Base-by-base conservation (phyloP, 35 echinoderm and acorn worm genomes). In the Holothuria glaberrima region DNA sequence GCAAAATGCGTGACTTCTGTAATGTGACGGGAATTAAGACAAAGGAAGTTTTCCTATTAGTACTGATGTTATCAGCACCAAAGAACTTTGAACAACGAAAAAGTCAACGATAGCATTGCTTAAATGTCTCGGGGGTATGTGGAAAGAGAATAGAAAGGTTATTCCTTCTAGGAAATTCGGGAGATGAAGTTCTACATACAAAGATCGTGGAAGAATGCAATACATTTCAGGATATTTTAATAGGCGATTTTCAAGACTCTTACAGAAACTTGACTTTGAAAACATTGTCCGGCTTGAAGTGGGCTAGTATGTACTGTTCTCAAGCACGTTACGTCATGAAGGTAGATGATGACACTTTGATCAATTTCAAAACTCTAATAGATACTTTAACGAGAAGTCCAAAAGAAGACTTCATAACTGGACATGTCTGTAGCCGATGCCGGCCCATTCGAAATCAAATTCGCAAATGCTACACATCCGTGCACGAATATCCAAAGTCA, bases 241-340 rank as follows among this genome's bases (percentile, higher is more conserved):
- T 90, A 88, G 88, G 83, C 20, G 91, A 97, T 46, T 97, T 97
- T 45, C 33, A 87, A 44, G 94, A 97, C 38, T 68, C 70, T 62
- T 97, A 97, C 83, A 87, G 83, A 33, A 93, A 97, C 65, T 52
- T 97, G 30, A 97, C 94, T 2, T 62, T 97, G 58, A 97, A 97
- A 63, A 93, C 88, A 14, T 65, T 97, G 45, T 90, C 91, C 88
- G 92, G 68, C 3, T 62, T 97, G 71, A 97, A 97, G 63, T 97
- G 94, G 94, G 68, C 57, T 19, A 89, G 19, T 16, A 38, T 69
- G 12, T 93, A 86, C 74, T 97, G 94, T 66, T 63, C 94, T 57
- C 88, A 93, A 14, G 91, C 88, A 6, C 80, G 71, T 16, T 97
- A 90, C 45, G 88, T 97, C 41, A 72, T 97, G 83, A 97, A 97